Evolutionary conservation across 2,113 vertebrate genomes (phyloP), one percentile per base, ranked within the genome.

Genomic region (Leuciscus idus): DNA sequence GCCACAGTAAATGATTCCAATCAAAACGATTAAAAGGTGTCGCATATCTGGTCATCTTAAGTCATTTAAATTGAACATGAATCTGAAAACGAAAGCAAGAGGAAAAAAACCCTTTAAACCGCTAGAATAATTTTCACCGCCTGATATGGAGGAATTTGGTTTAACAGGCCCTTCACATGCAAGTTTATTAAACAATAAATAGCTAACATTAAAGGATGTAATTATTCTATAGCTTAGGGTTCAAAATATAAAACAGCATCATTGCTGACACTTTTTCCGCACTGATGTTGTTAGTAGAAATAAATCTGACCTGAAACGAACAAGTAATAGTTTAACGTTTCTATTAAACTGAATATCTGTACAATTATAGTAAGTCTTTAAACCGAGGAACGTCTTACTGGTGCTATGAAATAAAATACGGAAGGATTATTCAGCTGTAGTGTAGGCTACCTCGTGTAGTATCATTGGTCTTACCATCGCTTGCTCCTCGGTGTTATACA

Each of bases 381-480:
- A 59, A 39, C 5, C 19, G 5, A 33, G 2, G 17, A 23, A 15
- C 19, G 0, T 15, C 17, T 48, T 17, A 6, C 21, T n/a, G 23
- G 36, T 73, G 10, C 4, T 28, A 75, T 72, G n/a, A 3, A 30
- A 19, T 12, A 78, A 36, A 66, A 68, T 13, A 55, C 74, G 43
- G 30, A 30, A 78, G 62, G 13, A 68, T 17, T 4, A 19, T 52
- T 72, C 26, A 26, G 11, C 4, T 39, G 72, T 11, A 79, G 39
- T 43, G 43, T 43, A 43, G 13, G 33, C 21, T 62, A 23, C n/a
- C 36, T 68, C 30, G 66, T 23, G 9, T 19, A 21, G 28, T 57
- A 33, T 66, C 19, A 13, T 23, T 78, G 39, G 21, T 80, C 87
- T 86, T 84, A 84, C 87, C 87, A 73, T 80, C 8, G 62, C 43